These are phyloP conservation scores for Rhinogobio ventralis DNA, from an alignment of 2,797 vertebrate genomes.

Conservation along the genomic window DNA sequence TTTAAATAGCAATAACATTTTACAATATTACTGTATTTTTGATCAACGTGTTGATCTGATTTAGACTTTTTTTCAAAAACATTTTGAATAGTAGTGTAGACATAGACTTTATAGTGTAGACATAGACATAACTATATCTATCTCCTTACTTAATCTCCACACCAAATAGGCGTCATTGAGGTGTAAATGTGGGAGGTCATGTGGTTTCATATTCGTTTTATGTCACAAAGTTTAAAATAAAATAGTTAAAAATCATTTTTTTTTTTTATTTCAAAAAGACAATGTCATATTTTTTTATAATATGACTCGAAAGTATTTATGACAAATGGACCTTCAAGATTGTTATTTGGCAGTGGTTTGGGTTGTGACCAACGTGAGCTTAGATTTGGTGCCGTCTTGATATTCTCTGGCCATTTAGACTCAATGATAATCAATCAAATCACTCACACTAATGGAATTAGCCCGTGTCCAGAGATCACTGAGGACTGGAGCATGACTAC, in stretches of 20 bases:
- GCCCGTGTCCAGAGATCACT: conserved; percentile 7
- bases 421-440: conserved; percentile 17
- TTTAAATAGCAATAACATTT: no score
- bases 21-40: background rate
- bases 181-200: background rate
- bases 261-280: background rate
- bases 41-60: no score
- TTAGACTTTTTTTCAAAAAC: background rate
- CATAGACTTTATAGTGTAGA: background rate
- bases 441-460: conserved; percentile 9
- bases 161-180: background rate
- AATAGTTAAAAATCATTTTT: no score
- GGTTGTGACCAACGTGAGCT: background rate
- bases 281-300: background rate
- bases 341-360: background rate
- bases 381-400: conserved; percentile 11
- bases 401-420: background rate
- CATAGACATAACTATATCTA: background rate
- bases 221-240: background rate
- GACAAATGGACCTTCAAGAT: background rate
- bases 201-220: background rate
- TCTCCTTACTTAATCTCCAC: background rate
- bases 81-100: background rate
- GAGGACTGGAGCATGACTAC: background rate
- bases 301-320: background rate